These are phyloP conservation scores for Spilosoma lubricipeda DNA, from an alignment of 2,888 invertebrate species.

Conservation along the genomic window DNA sequence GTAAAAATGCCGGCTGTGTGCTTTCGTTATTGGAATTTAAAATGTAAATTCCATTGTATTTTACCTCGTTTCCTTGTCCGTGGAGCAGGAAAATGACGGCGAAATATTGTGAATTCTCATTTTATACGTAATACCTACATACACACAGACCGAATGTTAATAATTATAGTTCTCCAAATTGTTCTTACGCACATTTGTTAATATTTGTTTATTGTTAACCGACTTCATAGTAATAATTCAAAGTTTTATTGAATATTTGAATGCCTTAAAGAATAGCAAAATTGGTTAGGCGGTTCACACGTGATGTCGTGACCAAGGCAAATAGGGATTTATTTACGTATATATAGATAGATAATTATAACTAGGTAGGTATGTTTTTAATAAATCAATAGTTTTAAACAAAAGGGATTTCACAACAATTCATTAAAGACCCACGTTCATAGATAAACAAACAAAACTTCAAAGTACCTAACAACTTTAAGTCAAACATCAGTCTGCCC, in stretches of 20 bases:
- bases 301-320: no score
- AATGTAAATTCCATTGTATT: conserved; percentile 32
- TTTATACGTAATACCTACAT: not conserved
- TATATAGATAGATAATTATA: not conserved
- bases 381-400: not conserved
- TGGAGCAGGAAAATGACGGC: not conserved
- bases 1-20: conserved; percentile 28
- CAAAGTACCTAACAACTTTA: not conserved
- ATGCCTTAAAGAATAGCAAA: no score
- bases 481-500: not conserved
- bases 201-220: no score
- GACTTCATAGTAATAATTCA: no score
- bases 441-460: not conserved
- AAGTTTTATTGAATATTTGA: no score
- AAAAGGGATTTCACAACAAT: not conserved
- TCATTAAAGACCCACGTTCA: not conserved
- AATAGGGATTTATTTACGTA: no score
- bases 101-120: not conserved
- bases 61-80: conserved; percentile 11
- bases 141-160: not conserved
- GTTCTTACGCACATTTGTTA: not conserved
- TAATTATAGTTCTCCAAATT: not conserved
- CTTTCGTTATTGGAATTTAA: conserved; percentile 39
- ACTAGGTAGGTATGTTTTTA: not conserved
- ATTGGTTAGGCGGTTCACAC: no score